Base-by-base conservation (phyloP, 2,888 invertebrate species). In the Oscheius onirici region DNA sequence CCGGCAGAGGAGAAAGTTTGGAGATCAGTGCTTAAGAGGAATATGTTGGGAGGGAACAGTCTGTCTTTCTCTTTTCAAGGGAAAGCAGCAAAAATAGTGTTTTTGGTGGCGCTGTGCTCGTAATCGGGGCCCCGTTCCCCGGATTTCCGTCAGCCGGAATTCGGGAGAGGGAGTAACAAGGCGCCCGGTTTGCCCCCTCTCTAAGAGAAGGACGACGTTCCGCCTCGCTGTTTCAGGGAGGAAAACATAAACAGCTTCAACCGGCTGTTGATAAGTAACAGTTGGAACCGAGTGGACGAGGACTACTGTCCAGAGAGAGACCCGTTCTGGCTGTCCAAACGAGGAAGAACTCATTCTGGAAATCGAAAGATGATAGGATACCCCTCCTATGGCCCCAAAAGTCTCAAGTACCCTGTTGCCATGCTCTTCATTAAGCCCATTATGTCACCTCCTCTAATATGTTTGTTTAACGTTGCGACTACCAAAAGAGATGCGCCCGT, bases 241-340 rank as follows among this genome's bases (percentile, higher is more conserved):
- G 58, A 63, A 63, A 63, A 63, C 63, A 63, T 49, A 46, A 63
- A 49, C 63, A 49, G 63, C 63, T 63, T 63, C 63, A 63, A 63
- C 63, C 49, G 49, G 63, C 63, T 63, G 63, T 28, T n/a, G 28
- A 28, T 55, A n/a, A 28, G 55, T n/a, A n/a, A n/a, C 26, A 40
- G 58, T n/a, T 40, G 58, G 52, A 58, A 58, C 58, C 41, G 41
- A 40, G 40, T 17, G 46, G 20, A 46, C 8, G 46, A 17, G 3
- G 46, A 17, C 8, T 46, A 17, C 34, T 34, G 34, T n/a, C n/a
- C n/a, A n/a, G 34, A 8, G 8, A 34, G 34, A 34, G 34, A 34
- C 34, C 34, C 34, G 34, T 34, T 34, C 8, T 34, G 34, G 34
- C 8, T 34, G 34, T 3, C 34, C 3, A 34, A 34, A 3, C 8